Base-by-base conservation (phyloP, 2,797 vertebrate species). In the Etheostoma perlongum region DNA sequence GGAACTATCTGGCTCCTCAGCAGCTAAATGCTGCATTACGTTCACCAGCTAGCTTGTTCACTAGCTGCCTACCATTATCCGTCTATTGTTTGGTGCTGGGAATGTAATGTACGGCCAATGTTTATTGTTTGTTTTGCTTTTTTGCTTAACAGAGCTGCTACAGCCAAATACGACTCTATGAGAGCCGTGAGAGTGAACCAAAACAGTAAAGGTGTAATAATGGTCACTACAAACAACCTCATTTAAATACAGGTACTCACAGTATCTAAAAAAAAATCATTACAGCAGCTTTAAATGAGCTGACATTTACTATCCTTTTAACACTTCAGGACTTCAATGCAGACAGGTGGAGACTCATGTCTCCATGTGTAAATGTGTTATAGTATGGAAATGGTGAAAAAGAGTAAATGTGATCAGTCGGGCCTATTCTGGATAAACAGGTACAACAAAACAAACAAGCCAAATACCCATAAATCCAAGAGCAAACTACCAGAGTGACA, bases 381-480 rank as follows among this genome's bases (percentile, higher is more conserved):
- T 46, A 76, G 58, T 14, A 19, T 52, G 21, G 58, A 75, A 57
- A 54, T 33, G 67, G 66, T 62, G 60, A 64, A 61, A 59, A 65
- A 65, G 27, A 82, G 64, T 57, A 27, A 58, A 70, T 25, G 46
- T 58, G 54, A 65, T 74, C 78, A 71, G 70, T 73, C 69, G 54
- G 60, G 60, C 42, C 73, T 58, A 52, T 33, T 2, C 76, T 63
- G 52, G 64, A 81, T 66, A 73, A 82, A 89, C 68, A 64, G 27
- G 21, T 23, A 47, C 67, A 76, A 53, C 72, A 78, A 76, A 76
- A 81, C 74, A 86, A 83, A 84, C 47, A 62, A 81, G 62, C 64
- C 72, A 78, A 83, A 84, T 70, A 68, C 61, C 67, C 67, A 65
- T 23, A 59, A 85, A 87, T 86, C 79, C 75, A 61, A 64, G 46